Conservation (phyloP, 1,140 invertebrate species). For the Helicoverpa zea region DNA sequence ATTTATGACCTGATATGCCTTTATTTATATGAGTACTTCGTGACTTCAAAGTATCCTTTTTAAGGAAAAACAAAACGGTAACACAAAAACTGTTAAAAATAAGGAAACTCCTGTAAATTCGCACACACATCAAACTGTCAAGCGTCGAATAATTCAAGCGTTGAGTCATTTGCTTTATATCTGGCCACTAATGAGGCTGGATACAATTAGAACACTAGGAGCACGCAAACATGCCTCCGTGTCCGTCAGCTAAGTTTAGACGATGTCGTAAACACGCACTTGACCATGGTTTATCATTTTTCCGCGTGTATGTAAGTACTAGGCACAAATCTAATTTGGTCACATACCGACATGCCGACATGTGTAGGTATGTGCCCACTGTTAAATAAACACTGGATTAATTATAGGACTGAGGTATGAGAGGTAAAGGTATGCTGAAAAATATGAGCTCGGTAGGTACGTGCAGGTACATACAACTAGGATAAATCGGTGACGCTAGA, state of each 20-base stretch:
- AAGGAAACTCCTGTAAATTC: not conserved
- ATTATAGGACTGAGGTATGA: slow-evolving; percentile 27
- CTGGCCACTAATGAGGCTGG: slow-evolving; percentile 31
- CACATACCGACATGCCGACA: slow-evolving; percentile 31
- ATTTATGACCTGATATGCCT: no score
- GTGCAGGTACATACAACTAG: not conserved
- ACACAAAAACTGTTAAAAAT: not conserved
- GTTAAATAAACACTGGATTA: slow-evolving; percentile 32
- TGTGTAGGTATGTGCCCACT: slow-evolving; percentile 29
- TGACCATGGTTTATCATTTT: slow-evolving; percentile 29
- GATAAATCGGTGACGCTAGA: not conserved
- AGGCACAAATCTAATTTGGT: slow-evolving; percentile 32
- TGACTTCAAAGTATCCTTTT: no score
- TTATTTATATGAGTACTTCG: no score
- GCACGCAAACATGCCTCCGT: slow-evolving; percentile 32
- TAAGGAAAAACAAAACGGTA: not conserved
- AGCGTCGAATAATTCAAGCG: slow-evolving; percentile 4
- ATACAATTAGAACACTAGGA: slow-evolving; percentile 24
- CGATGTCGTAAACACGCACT: slow-evolving; percentile 29
- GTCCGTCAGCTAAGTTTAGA: slow-evolving; percentile 7
- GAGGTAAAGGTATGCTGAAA: slow-evolving; percentile 26
- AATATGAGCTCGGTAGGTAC: not conserved
- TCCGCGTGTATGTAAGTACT: slow-evolving; percentile 24
- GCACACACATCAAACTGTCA: not conserved
- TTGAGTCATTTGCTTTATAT: slow-evolving; percentile 29